Conservation (phyloP, 2,888 invertebrate species). For the Agrochola lota region DNA sequence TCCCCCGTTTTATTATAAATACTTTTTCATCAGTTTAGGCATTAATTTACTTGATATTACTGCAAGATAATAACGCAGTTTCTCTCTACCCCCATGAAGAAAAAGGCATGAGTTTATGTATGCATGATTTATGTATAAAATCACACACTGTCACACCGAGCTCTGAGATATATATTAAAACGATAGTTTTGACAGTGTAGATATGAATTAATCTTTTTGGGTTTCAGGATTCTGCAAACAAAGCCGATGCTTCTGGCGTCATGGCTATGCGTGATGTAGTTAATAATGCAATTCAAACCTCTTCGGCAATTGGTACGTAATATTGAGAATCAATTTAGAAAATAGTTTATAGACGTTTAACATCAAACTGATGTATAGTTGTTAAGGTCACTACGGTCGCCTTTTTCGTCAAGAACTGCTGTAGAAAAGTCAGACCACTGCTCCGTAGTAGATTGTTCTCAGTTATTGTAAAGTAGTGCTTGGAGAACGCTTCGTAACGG, state of each 20-base stretch:
- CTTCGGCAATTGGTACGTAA: conserved; percentile 76
- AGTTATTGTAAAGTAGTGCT: not conserved
- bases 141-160: not conserved
- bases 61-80: not conserved
- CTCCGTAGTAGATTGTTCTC: not conserved
- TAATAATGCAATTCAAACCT: conserved; percentile 77
- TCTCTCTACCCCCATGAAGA: no score
- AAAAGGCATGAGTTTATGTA: not conserved
- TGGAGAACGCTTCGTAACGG: not conserved
- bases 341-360: not conserved
- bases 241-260: conserved; percentile 62
- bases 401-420: not conserved
- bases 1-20: not conserved
- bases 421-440: not conserved
- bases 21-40: not conserved
- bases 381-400: not conserved
- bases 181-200: not conserved
- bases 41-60: no score
- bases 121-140: not conserved
- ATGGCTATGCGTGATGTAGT: conserved; percentile 73
- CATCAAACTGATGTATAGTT: not conserved
- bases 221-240: conserved; percentile 13
- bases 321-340: not conserved
- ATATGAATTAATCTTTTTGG: not conserved
- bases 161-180: not conserved